These are phyloP conservation scores for Aphelinus atriplicis DNA, from an alignment of 1,140 invertebrate genomes.

Conservation along the genomic window DNA sequence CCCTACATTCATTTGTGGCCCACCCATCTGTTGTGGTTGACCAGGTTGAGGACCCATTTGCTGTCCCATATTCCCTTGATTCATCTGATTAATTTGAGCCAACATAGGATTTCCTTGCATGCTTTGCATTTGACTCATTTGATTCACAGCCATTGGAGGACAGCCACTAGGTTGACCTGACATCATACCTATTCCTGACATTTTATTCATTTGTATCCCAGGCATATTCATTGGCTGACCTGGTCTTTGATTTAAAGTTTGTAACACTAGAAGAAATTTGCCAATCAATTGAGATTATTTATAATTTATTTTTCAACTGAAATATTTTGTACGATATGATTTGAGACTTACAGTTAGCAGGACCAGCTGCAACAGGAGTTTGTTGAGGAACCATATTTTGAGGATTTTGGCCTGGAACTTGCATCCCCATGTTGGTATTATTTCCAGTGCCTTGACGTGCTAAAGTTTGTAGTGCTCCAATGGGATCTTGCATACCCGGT, in stretches of 20 bases:
- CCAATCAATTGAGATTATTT: constrained; percentile 10
- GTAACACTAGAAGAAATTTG: constrained; percentile 63
- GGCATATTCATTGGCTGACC: constrained; percentile 70
- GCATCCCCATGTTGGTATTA: constrained; percentile 71
- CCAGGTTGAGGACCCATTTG: constrained; percentile 49
- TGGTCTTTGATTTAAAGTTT: constrained; percentile 71
- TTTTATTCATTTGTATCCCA: constrained; percentile 68
- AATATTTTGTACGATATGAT: neutral
- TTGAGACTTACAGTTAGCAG: constrained; percentile 22
- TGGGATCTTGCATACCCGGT: constrained; percentile 79
- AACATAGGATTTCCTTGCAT: constrained; percentile 62
- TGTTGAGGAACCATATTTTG: constrained; percentile 70
- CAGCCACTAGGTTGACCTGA: constrained; percentile 55
- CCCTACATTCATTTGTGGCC: constrained; percentile 36
- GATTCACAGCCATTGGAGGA: constrained; percentile 53
- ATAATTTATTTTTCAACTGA: constrained; percentile 11
- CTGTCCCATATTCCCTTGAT: constrained; percentile 57
- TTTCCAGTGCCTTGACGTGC: constrained; percentile 79
- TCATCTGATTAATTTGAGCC: constrained; percentile 62
- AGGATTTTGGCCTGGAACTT: constrained; percentile 62
- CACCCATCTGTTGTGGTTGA: constrained; percentile 34
- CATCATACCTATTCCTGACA: constrained; percentile 65
- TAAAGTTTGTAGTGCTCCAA: constrained; percentile 86
- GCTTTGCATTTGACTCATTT: constrained; percentile 60
- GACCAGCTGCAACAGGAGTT: constrained; percentile 47